Percentiles rank a stretch among this genome's conserved stretches.
Evolutionary conservation across 2,888 invertebrate species (phyloP).

Genomic region (Leptogaster cylindrica): DNA sequence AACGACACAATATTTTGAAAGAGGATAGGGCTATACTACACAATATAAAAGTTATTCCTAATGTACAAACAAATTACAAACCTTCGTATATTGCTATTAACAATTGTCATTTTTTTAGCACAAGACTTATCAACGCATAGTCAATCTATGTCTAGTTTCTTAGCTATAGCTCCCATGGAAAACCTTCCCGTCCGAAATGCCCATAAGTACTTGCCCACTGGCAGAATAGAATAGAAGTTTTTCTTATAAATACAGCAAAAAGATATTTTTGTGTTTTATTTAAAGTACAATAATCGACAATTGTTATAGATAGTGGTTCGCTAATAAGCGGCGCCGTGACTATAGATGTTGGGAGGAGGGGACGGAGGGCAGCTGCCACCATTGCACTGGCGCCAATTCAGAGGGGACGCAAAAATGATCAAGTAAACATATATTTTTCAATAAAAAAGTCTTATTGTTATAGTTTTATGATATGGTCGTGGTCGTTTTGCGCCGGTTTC

Average conservation of each 20-base stretch:
- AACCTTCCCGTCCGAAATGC: constrained; percentile 96
- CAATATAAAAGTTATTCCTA: constrained; percentile 49
- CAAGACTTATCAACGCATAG: constrained; percentile 54
- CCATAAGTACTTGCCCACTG: constrained; percentile 98
- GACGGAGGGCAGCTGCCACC: too few relatives aligned
- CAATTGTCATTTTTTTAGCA: constrained; percentile 47
- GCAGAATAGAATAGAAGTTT: constrained; percentile 98
- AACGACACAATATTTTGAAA: constrained; percentile 37
- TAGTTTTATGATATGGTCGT: too few relatives aligned
- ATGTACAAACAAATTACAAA: constrained; percentile 50
- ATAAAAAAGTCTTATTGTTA: too few relatives aligned
- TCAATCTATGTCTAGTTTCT: constrained; percentile 76
- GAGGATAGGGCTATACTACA: constrained; percentile 25
- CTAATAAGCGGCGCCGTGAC: too few relatives aligned
- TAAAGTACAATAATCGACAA: constrained; percentile 97
- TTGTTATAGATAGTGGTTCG: constrained; percentile 94
- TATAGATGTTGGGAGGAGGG: too few relatives aligned
- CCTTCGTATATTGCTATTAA: constrained; percentile 44
- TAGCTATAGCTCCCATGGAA: constrained; percentile 97
- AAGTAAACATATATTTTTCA: too few relatives aligned
- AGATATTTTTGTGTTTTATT: constrained; percentile 85
- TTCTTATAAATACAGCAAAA: constrained; percentile 84
- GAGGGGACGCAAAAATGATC: too few relatives aligned
- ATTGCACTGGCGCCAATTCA: too few relatives aligned
- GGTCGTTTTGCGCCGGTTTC: constrained; percentile 96